Base-by-base conservation (phyloP, 2,888 invertebrate genomes). In the Atrina japonica region DNA sequence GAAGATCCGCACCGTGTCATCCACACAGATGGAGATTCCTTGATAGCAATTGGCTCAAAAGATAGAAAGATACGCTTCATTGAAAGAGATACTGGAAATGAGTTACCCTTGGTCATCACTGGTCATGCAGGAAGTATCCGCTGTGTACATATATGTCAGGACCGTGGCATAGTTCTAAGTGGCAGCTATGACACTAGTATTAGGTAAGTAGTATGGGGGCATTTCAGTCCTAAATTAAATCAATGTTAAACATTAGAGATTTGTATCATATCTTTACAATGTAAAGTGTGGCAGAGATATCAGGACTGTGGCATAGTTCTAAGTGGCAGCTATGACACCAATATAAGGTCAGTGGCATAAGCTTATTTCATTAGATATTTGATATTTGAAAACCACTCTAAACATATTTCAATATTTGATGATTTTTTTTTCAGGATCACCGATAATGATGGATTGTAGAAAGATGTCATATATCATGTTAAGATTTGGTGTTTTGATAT, bases 101-200 rank as follows among this genome's bases (percentile, higher is more conserved):
- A 76, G 59, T 63, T 78, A 56, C 67, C 78, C 9, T 87, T 85
- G 3, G 76, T 86, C 16, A 89, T 89, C 27, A 83, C 86, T 30
- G 90, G 90, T 11, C 90, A 90, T 80, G 90, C 90, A 21, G 90
- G 90, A 3, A 89, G 89, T n/a, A 81, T 90, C 40, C 77, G 86
- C 21, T 88, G 89, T 76, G 84, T 90, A 11, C 78, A 78, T 53
- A 74, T 90, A 23, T 78, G 85, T 74, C 84, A 88, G 68, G 74
- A 83, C 45, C 80, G 80, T 55, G 83, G 83, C 5, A 79, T 86
- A 18, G 86, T 90, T 11, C 78, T 89, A 30, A 89, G 88, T 76
- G 90, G 90, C 52, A 90, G 90, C 76, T 90, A 89, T 78, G 90
- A 90, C 69, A 90, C 90, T 23, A 90, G 90, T 72, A 88, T 90